Base-by-base conservation (phyloP, 2,888 invertebrate genomes). In the Spilarctia lutea region DNA sequence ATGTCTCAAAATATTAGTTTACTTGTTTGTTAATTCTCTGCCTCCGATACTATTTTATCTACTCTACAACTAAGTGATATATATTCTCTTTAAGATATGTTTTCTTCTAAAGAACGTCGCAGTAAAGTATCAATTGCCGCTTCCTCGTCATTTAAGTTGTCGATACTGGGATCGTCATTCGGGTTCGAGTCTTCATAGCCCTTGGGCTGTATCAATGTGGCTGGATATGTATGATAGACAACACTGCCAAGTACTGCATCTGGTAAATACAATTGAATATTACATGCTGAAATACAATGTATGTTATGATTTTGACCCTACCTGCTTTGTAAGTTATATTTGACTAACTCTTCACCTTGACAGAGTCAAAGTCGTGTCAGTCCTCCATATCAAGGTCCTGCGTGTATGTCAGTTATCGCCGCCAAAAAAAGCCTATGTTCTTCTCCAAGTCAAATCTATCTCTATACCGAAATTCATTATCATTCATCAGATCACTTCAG, bases 161-260 rank as follows among this genome's bases (percentile, higher is more conserved):
- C 65, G 48, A n/a, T 48, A 30, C 82, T 84, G 24, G 79, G 78
- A 3, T 78, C 81, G 3, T 86, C 84, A 10, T 81, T 80, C 8
- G 75, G 65, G 1, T 77, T 73, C 8, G 69, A 42, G 8, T 71
- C 71, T 10, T 81, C 78, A 1, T 80, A 79, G 13, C 66, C 60
- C 20, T 66, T 71, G 18, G 70, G 80, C 2, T 73, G 69, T 66
- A 89, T 77, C 39, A 91, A 78, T 0, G 89, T 88, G 66, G 88
- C 80, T 0, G 91, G 88, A 0, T 84, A 90, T 0, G 80, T 79
- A 68, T 75, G 75, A 79, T 89, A 91, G 6, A 89, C 80, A 1
- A 91, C 90, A 65, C 91, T 91, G 30, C 85, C 86, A 18, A 79
- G 78, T 6, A 63, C 71, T 35, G 77, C 77, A 33, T 74, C 86